Conservation (phyloP, 2,888 invertebrate species). For the Agrotis clavis region DNA sequence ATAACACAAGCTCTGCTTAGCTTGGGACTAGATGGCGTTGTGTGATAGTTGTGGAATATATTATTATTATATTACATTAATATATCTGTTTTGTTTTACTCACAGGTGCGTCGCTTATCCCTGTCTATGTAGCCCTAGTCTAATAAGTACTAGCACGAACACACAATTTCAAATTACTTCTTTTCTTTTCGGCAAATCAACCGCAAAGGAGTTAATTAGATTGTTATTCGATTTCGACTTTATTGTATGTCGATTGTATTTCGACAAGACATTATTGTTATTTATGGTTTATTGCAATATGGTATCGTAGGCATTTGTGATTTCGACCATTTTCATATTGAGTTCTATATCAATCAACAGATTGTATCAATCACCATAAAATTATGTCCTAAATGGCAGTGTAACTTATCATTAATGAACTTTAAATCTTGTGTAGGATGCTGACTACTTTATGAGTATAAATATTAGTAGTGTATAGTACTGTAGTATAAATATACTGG, state of each 20-base stretch:
- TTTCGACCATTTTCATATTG: slow-evolving; percentile 5
- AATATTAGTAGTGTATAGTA: background rate
- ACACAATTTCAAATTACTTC: slow-evolving; percentile 20
- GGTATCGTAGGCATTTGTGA: slow-evolving; percentile 22
- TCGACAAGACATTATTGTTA: background rate
- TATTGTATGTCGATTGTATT: too few species aligned
- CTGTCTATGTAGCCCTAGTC: background rate
- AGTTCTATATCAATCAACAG: slow-evolving; percentile 23
- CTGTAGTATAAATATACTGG: too few species aligned
- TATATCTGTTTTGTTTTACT: too few species aligned
- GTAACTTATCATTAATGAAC: slow-evolving; percentile 3
- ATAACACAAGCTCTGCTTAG: too few species aligned
- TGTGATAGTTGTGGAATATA: too few species aligned
- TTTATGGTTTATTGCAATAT: slow-evolving; percentile 7
- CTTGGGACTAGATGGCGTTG: too few species aligned
- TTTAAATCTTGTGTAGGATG: slow-evolving; percentile 25
- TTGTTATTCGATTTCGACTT: background rate
- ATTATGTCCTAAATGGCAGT: slow-evolving; percentile 7
- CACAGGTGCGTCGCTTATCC: background rate
- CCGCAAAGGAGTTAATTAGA: slow-evolving; percentile 28
- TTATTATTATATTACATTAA: too few species aligned
- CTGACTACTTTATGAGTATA: background rate
- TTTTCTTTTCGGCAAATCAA: slow-evolving; percentile 6
- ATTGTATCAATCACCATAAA: slow-evolving; percentile 19
- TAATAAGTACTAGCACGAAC: slow-evolving; percentile 8